These are phyloP conservation scores for Neopipo cinnamomea DNA, from an alignment of 2,113 vertebrate genomes.

Conservation along the genomic window DNA sequence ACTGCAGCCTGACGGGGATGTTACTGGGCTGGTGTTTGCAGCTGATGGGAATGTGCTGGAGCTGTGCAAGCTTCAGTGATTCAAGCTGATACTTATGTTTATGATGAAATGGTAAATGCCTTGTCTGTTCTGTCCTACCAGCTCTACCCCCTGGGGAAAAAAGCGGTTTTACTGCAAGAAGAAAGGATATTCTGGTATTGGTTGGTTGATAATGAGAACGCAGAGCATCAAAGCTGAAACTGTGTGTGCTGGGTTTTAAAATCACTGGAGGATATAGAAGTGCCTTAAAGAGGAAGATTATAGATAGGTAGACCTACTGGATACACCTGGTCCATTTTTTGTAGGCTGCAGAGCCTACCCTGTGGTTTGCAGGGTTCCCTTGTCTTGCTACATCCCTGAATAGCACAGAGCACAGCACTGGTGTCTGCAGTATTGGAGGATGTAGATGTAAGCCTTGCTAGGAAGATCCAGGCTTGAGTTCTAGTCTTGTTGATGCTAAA, in stretches of 20 bases:
- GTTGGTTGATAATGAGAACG: not conserved
- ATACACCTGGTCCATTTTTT: not conserved
- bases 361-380: not conserved
- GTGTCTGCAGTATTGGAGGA: not conserved
- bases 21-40: not conserved
- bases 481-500: not conserved
- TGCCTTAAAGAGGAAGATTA: conserved; percentile 11
- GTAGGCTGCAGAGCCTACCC: not conserved
- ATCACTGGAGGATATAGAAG: not conserved
- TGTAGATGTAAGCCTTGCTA: not conserved
- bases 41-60: not conserved
- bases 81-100: conserved; percentile 24
- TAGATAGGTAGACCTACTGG: not conserved
- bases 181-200: not conserved
- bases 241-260: conserved; percentile 7
- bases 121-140: conserved; percentile 13
- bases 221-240: conserved; percentile 28
- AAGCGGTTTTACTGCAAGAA: not conserved
- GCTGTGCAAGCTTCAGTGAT: not conserved
- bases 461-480: not conserved
- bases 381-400: not conserved
- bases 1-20: not conserved
- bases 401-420: accelerated
- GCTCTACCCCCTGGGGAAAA: not conserved
- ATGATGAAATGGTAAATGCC: conserved; percentile 16